Evolutionary conservation across 2,113 vertebrate species (phyloP), one percentile per base, ranked within the genome.

Genomic region (Cyphotilapia sp.): DNA sequence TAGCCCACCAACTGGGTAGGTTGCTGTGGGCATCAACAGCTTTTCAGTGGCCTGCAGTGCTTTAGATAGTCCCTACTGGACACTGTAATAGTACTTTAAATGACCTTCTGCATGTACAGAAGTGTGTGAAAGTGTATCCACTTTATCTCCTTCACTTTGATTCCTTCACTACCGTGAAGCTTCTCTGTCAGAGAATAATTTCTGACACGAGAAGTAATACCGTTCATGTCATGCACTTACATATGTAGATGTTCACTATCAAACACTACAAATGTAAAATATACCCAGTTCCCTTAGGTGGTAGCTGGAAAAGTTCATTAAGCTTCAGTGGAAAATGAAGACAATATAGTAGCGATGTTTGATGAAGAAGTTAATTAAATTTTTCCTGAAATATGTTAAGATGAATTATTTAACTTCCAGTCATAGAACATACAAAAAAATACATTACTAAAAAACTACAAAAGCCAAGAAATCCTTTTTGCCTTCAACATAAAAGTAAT

Each of bases 1-100:
- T 90, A 86, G 83, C 69, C 91, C 86, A 88, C 90, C 89, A 63
- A 80, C 89, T 51, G 89, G 61, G 84, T 76, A 31, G 82, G 89
- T 91, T 85, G 87, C 91, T 92, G 47, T 90, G 84, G 88, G 86
- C 86, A 92, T 89, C 90, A 89, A 85, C 87, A 88, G 51, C 27
- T 56, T 87, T 90, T 69, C 83, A 86, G 90, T 82, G 80, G 82
- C 92, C 91, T 63, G 85, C 61, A 42, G 89, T 84, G 42, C 89
- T 92, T 90, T 33, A 90, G 80, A 92, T 84, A 78, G 83, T 81
- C 80, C 40, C 85, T 38, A 53, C 59, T 49, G 88, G 87, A 92
- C 63, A 89, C 84, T 85, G 85, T 91, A 81, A 87, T 83, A 88
- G 81, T 84, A 90, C 88, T 93, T 85, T 85, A 85, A 89, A 91